Conservation (phyloP, 2,797 vertebrate genomes). For the Acipenser oxyrinchus region DNA sequence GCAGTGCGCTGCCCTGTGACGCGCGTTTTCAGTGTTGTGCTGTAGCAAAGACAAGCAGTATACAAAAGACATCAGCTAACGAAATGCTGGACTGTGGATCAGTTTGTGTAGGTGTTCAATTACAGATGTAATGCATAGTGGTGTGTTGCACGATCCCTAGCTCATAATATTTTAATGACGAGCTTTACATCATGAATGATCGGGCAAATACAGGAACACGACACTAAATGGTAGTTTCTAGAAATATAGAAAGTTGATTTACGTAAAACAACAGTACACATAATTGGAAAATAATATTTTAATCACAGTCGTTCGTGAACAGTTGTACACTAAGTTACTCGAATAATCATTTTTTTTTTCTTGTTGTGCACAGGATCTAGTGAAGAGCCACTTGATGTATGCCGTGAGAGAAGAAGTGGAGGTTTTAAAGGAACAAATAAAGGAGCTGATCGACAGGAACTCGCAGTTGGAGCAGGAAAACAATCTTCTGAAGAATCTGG, state of each 20-base stretch:
- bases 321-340: neutral
- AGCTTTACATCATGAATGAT: too few species aligned
- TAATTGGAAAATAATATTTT: neutral
- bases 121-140: too few species aligned
- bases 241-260: too few species aligned
- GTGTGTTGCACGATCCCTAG: too few species aligned
- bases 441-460: slow-evolving; percentile 95
- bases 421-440: slow-evolving; percentile 98
- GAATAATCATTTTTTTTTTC: neutral
- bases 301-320: neutral
- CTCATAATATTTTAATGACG: too few species aligned
- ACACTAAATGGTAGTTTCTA: too few species aligned
- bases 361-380: slow-evolving; percentile 77
- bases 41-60: too few species aligned
- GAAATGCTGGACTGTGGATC: too few species aligned
- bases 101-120: too few species aligned
- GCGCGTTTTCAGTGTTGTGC: neutral
- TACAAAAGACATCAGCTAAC: too few species aligned
- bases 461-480: slow-evolving; percentile 97
- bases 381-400: slow-evolving; percentile 98
- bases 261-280: too few species aligned
- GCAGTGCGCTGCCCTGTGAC: neutral
- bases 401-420: slow-evolving; percentile 96
- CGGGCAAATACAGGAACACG: too few species aligned
- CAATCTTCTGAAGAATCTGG: slow-evolving; percentile 88